Percentiles rank a stretch among this genome's conserved stretches.
Evolutionary conservation across 2,888 invertebrate genomes (phyloP).

Genomic region (Tetragonisca angustula): DNA sequence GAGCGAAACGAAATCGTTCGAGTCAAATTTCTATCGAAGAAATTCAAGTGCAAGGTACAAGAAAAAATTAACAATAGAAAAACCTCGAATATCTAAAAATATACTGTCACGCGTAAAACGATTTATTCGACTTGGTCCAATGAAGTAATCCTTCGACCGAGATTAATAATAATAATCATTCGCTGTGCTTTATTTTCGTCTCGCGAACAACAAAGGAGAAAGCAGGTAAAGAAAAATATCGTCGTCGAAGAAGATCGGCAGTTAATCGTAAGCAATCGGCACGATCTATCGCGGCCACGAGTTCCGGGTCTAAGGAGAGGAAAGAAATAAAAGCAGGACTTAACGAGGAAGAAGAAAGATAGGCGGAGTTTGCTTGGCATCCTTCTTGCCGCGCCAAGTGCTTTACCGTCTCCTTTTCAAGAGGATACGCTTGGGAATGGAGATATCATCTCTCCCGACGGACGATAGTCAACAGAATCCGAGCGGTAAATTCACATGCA

Average conservation of each 20-base stretch:
- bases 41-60: no score
- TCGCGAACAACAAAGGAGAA: neutral
- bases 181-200: no score
- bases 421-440: constrained; percentile 48
- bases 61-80: no score
- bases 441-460: constrained; percentile 69
- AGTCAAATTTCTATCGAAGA: no score
- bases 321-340: constrained; percentile 29
- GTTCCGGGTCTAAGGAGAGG: neutral
- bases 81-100: no score
- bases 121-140: no score
- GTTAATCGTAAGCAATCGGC: constrained; percentile 38
- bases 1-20: no score
- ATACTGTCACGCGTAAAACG: no score
- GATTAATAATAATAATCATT: no score
- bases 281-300: constrained; percentile 44
- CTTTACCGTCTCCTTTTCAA: constrained; percentile 40
- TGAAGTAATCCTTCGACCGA: no score
- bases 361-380: constrained; percentile 25
- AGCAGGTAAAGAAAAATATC: neutral
- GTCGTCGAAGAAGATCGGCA: neutral
- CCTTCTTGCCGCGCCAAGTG: constrained; percentile 16
- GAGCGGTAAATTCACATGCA: constrained; percentile 74
- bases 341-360: constrained; percentile 57
- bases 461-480: constrained; percentile 69